phyloP scores from a whole-genome alignment of 1,140 invertebrate genomes.

The Lepidurus arcticus region DNA sequence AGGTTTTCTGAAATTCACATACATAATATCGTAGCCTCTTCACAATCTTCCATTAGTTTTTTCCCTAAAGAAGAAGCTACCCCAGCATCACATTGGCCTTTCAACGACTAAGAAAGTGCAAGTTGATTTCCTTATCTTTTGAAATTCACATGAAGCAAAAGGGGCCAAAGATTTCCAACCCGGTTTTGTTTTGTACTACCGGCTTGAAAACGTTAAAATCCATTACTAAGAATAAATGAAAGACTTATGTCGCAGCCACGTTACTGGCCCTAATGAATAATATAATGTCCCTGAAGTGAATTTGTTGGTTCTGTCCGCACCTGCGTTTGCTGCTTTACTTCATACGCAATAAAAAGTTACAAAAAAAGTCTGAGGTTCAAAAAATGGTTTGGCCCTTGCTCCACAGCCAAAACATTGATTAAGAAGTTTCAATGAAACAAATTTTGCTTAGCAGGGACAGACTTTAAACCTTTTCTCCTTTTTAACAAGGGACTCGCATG shows the following conservation, averaged over 20 bases:
- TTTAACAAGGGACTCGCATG: not conserved
- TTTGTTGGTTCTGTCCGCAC: conserved; percentile 21
- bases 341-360: not conserved
- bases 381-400: not conserved
- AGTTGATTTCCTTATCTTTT: not conserved
- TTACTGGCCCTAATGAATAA: conserved; percentile 13
- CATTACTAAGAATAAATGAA: conserved; percentile 16
- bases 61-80: conserved; percentile 12
- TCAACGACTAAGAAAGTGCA: not conserved
- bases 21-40: conserved; percentile 15
- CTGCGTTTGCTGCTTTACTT: conserved; percentile 18
- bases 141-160: not conserved
- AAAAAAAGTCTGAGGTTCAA: not conserved
- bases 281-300: conserved; percentile 16
- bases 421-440: not conserved
- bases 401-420: not conserved
- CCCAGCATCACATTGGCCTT: conserved; percentile 20
- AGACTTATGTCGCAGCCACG: conserved; percentile 16
- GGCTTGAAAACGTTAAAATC: not conserved
- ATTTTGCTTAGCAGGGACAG: conserved; percentile 1
- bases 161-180: conserved; percentile 16
- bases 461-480: not conserved
- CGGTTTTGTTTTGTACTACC: conserved; percentile 9
- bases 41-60: not conserved
- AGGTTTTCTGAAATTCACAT: not conserved